Base-by-base conservation (phyloP, 2,113 vertebrate genomes). In the Anhinga anhinga region DNA sequence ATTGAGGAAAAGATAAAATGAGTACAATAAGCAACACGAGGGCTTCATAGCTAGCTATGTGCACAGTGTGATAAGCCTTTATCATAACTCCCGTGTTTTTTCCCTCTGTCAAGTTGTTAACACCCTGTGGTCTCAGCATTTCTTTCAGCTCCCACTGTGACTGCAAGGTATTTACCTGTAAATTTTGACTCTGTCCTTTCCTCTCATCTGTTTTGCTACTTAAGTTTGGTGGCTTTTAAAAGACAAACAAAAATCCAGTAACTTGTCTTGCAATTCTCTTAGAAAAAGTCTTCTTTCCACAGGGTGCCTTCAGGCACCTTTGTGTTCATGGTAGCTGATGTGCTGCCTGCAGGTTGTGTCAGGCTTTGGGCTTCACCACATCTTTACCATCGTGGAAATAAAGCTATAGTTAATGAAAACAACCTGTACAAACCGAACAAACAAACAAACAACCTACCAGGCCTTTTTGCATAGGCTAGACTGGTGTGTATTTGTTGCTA, bases 71-170 rank as follows among this genome's bases (percentile, higher is more conserved):
- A 20, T 22, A 2, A 62, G 5, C 17, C 49, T 84, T 88, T 65
- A 29, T 72, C 14, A 11, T 45, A 70, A 59, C 10, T 77, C 5
- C 26, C 3, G 0, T 0, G 0, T 47, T 62, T 87, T 82, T 56
- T 4, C 10, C 36, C 27, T 61, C 61, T 58, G 13, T 56, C 26
- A 38, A 70, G 13, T 52, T 0, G 0, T 45, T n/a, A 72, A 44
- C 12, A 53, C 23, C 29, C 40, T 42, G 12, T 29, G 4, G 9
- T 72, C 13, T 36, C 56, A 56, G 16, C 32, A n/a, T 70, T 52
- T 65, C 44, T 84, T 65, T 50, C 45, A 61, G 30, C 5, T 82
- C 26, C 9, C 7, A n/a, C 17, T 34, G 36, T 29, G 4, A 5
- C 23, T 82, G 22, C 13, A 79, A 66, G 7, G 7, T 13, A 76